Base-by-base conservation (phyloP, 2,113 vertebrate species). In the Nothocercus julius region DNA sequence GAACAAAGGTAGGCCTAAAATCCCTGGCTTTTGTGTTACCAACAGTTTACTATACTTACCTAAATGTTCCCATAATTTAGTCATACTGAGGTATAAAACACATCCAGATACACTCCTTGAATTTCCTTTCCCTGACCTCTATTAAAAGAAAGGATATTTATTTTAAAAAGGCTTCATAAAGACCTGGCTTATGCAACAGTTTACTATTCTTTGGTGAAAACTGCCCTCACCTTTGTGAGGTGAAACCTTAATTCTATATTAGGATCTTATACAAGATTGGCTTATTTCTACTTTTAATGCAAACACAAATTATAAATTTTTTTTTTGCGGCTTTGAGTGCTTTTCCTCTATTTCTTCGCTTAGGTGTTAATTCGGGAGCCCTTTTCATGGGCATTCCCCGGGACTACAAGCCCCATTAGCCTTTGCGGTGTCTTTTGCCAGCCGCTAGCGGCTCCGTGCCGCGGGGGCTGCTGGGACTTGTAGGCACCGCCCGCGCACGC, bases 381-480 rank as follows among this genome's bases (percentile, higher is more conserved):
- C 53, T 3, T 3, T 53, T n/a, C 6, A 44, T 42, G 13, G 66
- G 36, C 42, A 5, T 20, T 10, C 15, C 13, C 45, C 15, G 10
- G n/a, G 38, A 80, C 81, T 38, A 45, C 56, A 24, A 3, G 5
- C 5, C 70, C 76, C 82, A 53, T 44, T 58, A 22, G 36, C 20
- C 49, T 51, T 61, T 38, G 79, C 53, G 20, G 24, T 6, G 38
- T 13, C 15, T 12, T 42, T 2, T 36, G 17, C 9, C 34, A 15
- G 14, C 18, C 1, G 1, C 12, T 6, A 9, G 6, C 8, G 25
- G 38, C 25, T 17, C 28, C 2, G 0, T 20, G 40, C 8, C 47
- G 68, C 34, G 56, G 27, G 36, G 68, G 9, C 47, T 45, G 24
- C 25, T 69, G 85, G 81, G 34, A 7, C 7, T 69, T 28, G 81